phyloP scores from a whole-genome alignment of 1,140 invertebrate species.

The Callitettix versicolor region DNA sequence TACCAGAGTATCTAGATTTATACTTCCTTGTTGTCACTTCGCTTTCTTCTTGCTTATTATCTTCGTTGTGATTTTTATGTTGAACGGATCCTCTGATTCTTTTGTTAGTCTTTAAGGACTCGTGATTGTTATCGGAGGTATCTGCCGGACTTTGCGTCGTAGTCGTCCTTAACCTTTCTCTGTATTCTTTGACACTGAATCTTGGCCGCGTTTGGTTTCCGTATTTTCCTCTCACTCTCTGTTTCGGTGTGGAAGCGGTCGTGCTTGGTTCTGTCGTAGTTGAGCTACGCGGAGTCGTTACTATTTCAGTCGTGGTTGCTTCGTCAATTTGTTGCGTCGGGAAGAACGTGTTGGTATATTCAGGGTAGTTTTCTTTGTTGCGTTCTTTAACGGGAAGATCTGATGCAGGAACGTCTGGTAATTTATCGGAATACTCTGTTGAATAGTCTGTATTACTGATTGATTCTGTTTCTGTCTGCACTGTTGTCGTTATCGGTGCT shows the following conservation, averaged over 20 bases:
- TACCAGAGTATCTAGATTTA: slow-evolving; percentile 17
- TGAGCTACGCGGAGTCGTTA: slow-evolving; percentile 11
- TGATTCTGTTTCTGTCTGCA: no score
- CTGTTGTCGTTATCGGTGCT: no score
- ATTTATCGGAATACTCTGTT: no score
- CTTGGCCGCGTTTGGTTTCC: slow-evolving; percentile 24
- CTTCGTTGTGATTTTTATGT: background rate
- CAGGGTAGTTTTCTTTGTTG: background rate
- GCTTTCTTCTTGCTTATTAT: slow-evolving; percentile 2
- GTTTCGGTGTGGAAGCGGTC: background rate
- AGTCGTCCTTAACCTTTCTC: slow-evolving; percentile 33
- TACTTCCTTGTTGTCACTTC: slow-evolving; percentile 19
- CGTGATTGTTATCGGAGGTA: background rate
- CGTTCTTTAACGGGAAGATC: background rate
- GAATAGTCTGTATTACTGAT: no score
- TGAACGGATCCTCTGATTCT: slow-evolving; percentile 4
- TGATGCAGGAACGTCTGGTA: no score
- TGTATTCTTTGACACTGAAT: slow-evolving; percentile 36
- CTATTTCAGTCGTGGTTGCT: slow-evolving; percentile 10
- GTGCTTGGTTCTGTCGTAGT: slow-evolving; percentile 14
- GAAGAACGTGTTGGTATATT: background rate
- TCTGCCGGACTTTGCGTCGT: slow-evolving; percentile 17
- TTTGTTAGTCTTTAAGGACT: slow-evolving; percentile 1
- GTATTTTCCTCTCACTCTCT: slow-evolving; percentile 21
- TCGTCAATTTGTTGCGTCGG: background rate